Conservation (phyloP, 2,888 invertebrate species). For the Pseudoips prasinana region DNA sequence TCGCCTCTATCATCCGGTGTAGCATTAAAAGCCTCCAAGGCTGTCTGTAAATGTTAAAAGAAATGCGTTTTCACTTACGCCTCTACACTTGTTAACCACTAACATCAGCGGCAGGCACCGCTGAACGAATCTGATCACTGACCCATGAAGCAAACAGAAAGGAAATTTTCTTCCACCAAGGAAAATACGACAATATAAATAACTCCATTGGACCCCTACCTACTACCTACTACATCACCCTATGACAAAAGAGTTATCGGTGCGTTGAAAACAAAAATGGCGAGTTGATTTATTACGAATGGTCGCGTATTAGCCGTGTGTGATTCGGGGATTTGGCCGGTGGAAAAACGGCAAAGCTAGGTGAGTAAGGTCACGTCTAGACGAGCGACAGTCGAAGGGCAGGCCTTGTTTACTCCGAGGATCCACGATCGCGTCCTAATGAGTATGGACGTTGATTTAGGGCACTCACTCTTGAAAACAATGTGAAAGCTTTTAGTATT, state of each 20-base stretch:
- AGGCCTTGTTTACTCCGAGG: constrained; percentile 46
- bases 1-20: too few species aligned
- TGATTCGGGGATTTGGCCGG: constrained; percentile 45
- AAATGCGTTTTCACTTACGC: constrained; percentile 38
- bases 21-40: too few species aligned
- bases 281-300: constrained; percentile 72
- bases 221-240: constrained; percentile 78
- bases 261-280: constrained; percentile 83
- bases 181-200: constrained; percentile 81
- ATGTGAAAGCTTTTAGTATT: constrained; percentile 51
- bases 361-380: constrained; percentile 48
- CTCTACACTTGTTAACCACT: constrained; percentile 26
- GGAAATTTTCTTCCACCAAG: constrained; percentile 78
- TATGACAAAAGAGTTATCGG: constrained; percentile 83
- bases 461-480: constrained; percentile 29
- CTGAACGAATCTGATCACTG: constrained; percentile 74
- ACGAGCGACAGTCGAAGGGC: constrained; percentile 49
- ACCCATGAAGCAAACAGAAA: constrained; percentile 81
- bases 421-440: constrained; percentile 45
- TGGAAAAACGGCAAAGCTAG: constrained; percentile 35
- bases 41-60: too few species aligned
- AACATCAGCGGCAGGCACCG: constrained; percentile 50
- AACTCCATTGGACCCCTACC: constrained; percentile 77
- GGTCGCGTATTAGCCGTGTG: constrained; percentile 59
- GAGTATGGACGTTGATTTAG: constrained; percentile 55